phyloP scores from a whole-genome alignment of 2,888 invertebrate species.

The Idaea straminata region DNA sequence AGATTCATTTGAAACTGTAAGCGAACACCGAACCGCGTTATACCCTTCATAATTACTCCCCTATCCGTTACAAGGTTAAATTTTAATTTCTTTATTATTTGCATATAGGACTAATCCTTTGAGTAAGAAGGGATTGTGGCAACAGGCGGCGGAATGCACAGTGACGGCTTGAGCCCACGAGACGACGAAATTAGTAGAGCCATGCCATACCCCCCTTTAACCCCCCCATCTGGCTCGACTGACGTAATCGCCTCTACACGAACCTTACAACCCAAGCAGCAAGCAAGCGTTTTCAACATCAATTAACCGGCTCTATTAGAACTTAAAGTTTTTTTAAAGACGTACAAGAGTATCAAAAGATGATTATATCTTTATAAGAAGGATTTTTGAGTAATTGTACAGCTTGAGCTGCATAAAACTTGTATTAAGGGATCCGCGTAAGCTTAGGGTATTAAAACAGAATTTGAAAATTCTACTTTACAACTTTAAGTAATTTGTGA shows the following conservation, averaged over 20 bases:
- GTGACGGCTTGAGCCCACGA: slow-evolving; percentile 50
- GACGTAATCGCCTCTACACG: slow-evolving; percentile 36
- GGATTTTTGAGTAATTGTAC: too few relatives aligned
- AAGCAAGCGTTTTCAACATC: too few relatives aligned
- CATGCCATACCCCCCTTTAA: slow-evolving; percentile 33
- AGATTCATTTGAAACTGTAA: neutral
- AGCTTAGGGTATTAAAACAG: too few relatives aligned
- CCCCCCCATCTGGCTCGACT: slow-evolving; percentile 29
- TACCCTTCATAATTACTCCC: slow-evolving; percentile 18
- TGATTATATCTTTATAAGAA: too few relatives aligned
- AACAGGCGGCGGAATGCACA: slow-evolving; percentile 35
- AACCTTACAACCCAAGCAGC: too few relatives aligned
- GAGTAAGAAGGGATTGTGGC: slow-evolving; percentile 51
- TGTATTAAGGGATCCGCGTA: too few relatives aligned
- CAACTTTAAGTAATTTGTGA: too few relatives aligned
- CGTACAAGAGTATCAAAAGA: too few relatives aligned
- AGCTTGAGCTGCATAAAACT: too few relatives aligned
- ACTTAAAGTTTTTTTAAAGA: too few relatives aligned
- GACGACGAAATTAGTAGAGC: slow-evolving; percentile 65
- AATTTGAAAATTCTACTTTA: too few relatives aligned
- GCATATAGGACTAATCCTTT: slow-evolving; percentile 50
- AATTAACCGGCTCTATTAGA: too few relatives aligned
- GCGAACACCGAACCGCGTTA: neutral
- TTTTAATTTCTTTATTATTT: slow-evolving; percentile 52
- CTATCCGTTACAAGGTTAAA: slow-evolving; percentile 32